Percentiles rank a stretch among this genome's conserved stretches.
Evolutionary conservation across 2,888 invertebrate genomes (phyloP).

Genomic region (Lathronympha strigana): DNA sequence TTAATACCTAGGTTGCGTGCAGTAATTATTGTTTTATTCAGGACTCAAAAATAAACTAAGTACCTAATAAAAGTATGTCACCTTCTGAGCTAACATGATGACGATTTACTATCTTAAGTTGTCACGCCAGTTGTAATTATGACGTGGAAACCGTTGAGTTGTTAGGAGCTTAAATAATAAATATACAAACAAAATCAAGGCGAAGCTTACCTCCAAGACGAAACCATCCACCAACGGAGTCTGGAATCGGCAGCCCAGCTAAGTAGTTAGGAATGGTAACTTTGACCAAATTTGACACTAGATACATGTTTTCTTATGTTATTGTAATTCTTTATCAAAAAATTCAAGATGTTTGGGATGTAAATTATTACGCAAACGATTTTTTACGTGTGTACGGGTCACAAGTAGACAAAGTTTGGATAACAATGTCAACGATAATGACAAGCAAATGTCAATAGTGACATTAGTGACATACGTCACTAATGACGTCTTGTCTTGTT

Average conservation of each 20-base stretch:
- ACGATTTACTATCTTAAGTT: slow-evolving; percentile 17
- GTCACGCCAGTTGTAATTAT: neutral
- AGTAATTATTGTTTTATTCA: neutral
- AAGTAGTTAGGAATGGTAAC: slow-evolving; percentile 93
- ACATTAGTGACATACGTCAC: slow-evolving; percentile 22
- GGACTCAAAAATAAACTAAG: neutral
- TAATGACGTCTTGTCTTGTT: neutral
- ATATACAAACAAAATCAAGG: neutral
- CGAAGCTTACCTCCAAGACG: slow-evolving; percentile 87
- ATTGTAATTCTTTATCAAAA: neutral
- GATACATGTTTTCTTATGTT: slow-evolving; percentile 86
- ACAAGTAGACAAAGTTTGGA: neutral
- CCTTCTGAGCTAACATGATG: slow-evolving; percentile 22
- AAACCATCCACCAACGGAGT: slow-evolving; percentile 93
- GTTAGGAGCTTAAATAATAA: neutral
- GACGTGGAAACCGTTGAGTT: neutral
- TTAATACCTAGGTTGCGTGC: slow-evolving; percentile 7
- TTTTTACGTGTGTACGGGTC: slow-evolving; percentile 7
- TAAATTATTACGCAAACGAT: slow-evolving; percentile 31
- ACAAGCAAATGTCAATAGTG: slow-evolving; percentile 5
- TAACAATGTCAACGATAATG: neutral
- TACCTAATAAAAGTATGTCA: slow-evolving; percentile 49
- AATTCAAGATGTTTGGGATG: neutral
- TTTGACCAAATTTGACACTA: slow-evolving; percentile 90
- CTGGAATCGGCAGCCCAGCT: slow-evolving; percentile 92